Base-by-base conservation (phyloP, 2,888 invertebrate species). In the Myopa tessellatipennis region DNA sequence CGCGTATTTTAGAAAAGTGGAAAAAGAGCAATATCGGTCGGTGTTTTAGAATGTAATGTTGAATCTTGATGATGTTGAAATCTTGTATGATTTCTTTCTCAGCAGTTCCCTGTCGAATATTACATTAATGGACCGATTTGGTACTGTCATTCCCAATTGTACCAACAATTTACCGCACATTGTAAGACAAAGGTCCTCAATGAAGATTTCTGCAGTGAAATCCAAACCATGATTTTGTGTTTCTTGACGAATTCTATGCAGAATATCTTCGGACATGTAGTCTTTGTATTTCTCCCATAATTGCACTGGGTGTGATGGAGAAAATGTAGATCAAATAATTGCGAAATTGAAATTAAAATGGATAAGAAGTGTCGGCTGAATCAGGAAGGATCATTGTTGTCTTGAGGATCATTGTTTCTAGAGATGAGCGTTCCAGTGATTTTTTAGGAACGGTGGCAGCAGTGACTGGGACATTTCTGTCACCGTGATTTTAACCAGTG, bases 101-200 rank as follows among this genome's bases (percentile, higher is more conserved):
- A 81, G 76, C 80, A 83, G 80, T 75, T 85, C 83, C n/a, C 74
- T 77, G 81, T 84, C 80, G 50, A 80, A 81, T 77, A 73, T 73
- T 78, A 80, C 81, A 63, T 82, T 60, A 77, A 78, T 81, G 77
- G 45, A 52, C 79, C 82, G 75, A 81, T 83, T 71, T 77, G 83
- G 81, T 74, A 83, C 68, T 80, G 81, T 77, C 81, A 85, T 81
- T 80, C 82, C 83, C 77, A 83, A 83, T 76, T 72, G 80, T 68
- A 36, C 40, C 68, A 67, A 63, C 26, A 45, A 14, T 76, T 74
- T 81, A 71, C 80, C 79, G 69, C 77, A 80, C 77, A 85, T 83
- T 55, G 82, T 72, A 61, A 80, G 81, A 79, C 83, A 85, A 80
- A 83, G 80, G 68, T 84, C 83, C 81, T 84, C 83, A 77, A 85